These are phyloP conservation scores for Drosophila mettleri DNA, from an alignment of 2,888 invertebrate genomes.

Conservation along the genomic window DNA sequence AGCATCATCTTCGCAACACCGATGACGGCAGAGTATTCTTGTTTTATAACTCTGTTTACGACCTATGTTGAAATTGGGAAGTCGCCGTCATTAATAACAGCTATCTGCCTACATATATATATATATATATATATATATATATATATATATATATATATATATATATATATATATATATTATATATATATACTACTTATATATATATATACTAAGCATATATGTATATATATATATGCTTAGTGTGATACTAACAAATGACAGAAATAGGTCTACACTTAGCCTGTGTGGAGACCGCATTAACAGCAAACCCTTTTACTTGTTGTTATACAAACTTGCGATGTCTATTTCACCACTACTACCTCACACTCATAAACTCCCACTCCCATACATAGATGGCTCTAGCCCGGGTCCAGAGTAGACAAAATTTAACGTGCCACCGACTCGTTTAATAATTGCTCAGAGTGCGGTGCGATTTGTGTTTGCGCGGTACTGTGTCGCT, in stretches of 20 bases:
- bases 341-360: slow-evolving; percentile 59
- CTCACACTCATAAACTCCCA: slow-evolving; percentile 13
- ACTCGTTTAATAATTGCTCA: slow-evolving; percentile 78
- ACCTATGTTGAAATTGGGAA: slow-evolving; percentile 19
- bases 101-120: slow-evolving; percentile 16
- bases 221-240: too few species aligned
- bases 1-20: too few species aligned
- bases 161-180: slow-evolving; percentile 5
- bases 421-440: slow-evolving; percentile 77
- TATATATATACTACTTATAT: slow-evolving; percentile 2
- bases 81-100: slow-evolving; percentile 58
- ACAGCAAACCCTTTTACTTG: slow-evolving; percentile 74
- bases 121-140: not conserved
- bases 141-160: slow-evolving; percentile 9
- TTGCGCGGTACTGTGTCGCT: slow-evolving; percentile 62
- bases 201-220: slow-evolving; percentile 16
- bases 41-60: slow-evolving; percentile 38
- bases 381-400: slow-evolving; percentile 56
- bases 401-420: slow-evolving; percentile 63
- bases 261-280: slow-evolving; percentile 52
- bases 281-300: slow-evolving; percentile 52
- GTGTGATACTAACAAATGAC: slow-evolving; percentile 23
- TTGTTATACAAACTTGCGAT: slow-evolving; percentile 78
- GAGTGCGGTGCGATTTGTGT: slow-evolving; percentile 77
- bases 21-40: too few species aligned